These are phyloP conservation scores for Spongilla lacustris DNA, from an alignment of 37 sponge, comb jelly and placozoan genomes.

Conservation along the genomic window DNA sequence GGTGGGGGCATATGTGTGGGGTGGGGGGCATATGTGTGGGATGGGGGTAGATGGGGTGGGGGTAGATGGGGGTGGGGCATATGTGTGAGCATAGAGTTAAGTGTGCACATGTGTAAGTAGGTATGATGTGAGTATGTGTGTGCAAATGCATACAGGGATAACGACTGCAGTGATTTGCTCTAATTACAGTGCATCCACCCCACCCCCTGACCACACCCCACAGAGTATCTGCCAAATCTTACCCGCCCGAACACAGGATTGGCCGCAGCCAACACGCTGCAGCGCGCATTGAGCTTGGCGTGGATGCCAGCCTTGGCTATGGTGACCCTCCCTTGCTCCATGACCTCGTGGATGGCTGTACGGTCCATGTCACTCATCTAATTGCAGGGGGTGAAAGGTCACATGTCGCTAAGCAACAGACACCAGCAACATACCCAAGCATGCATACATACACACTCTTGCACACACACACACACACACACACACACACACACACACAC, in stretches of 20 bases:
- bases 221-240: too few species aligned
- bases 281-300: conserved; percentile 96
- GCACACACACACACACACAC: too few species aligned
- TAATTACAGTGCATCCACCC: too few species aligned
- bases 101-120: conserved; percentile 11
- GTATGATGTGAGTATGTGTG: not conserved
- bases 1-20: not conserved
- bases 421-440: not conserved
- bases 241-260: conserved; percentile 99
- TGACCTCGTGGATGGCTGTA: conserved; percentile 99
- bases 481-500: too few species aligned
- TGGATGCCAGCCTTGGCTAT: conserved; percentile 99
- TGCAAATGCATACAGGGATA: too few species aligned
- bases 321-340: conserved; percentile 98
- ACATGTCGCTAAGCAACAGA: not conserved
- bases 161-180: too few species aligned
- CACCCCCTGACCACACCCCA: too few species aligned
- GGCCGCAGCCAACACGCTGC: conserved; percentile 97
- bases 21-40: not conserved
- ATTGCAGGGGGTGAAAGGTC: not conserved
- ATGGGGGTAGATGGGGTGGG: not conserved
- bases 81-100: too few species aligned
- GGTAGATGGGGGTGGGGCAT: not conserved
- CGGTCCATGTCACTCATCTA: conserved; percentile 99
- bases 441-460: too few species aligned